Base-by-base conservation (phyloP, 1,140 invertebrate genomes). In the Notospermus geniculatus region DNA sequence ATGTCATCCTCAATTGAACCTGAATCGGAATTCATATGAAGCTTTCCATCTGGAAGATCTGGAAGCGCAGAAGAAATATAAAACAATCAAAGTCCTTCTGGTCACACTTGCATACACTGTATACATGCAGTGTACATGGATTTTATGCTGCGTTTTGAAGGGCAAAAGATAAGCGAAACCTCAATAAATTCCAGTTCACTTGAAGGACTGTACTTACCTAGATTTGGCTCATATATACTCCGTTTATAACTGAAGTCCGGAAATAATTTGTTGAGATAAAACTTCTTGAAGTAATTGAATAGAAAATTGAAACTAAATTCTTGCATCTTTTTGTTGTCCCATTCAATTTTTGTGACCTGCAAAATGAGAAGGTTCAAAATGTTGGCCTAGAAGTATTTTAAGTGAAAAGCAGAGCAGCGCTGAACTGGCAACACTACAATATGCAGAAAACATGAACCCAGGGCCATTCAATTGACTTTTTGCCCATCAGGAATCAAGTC, bases 251-350 rank as follows among this genome's bases (percentile, higher is more conserved):
- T 88, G 75, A 95, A 96, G 69, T 90, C 87, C 0, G 93, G 93
- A 81, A 95, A 95, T 69, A 98, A 90, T 71, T 91, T 86, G 30
- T 89, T 89, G 62, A 98, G 83, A 80, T 97, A 98, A 74, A 91
- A 91, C 43, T 88, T 82, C 82, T 95, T 95, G 75, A 97, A 98
- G 69, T 89, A 90, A 76, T 96, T 89, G 76, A 98, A 87, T 58
- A 98, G 82, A 84, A 97, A 98, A 45, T 89, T 88, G 82, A 97
- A 97, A 68, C 89, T 70, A 36, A 66, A 65, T 57, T 78, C 71
- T 32, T 68, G 69, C 76, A 78, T 75, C 45, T 71, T 68, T 30
- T 72, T 88, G 72, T 96, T 93, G 65, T 88, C 88, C 94, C 94
- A 97, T 77, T 94, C 90, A 59, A 97, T 86, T 82, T 91, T 91